Evolutionary conservation across 2,888 invertebrate species (phyloP).

Genomic region (Lasius fuliginosus): DNA sequence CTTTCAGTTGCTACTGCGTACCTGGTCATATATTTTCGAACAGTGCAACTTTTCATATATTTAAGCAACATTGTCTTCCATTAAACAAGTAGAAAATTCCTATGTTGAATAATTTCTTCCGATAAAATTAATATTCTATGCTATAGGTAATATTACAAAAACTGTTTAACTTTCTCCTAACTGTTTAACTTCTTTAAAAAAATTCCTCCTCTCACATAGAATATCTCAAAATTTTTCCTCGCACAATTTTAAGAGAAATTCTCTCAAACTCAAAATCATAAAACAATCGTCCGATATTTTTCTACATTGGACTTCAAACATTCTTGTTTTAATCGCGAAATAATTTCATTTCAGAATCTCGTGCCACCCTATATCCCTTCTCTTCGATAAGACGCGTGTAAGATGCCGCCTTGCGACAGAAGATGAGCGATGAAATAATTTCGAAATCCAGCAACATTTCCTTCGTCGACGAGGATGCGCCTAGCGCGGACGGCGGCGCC

Average conservation of each 20-base stretch:
- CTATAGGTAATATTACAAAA: too few relatives aligned
- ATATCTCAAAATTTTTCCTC: not conserved
- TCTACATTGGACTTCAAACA: not conserved
- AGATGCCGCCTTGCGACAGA: conserved; percentile 29
- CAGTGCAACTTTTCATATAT: not conserved
- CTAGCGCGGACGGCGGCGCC: conserved; percentile 43
- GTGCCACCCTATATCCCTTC: not conserved
- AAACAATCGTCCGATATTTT: not conserved
- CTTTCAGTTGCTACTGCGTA: not conserved
- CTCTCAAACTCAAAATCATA: not conserved
- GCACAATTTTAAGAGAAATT: not conserved
- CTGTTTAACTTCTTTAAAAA: not conserved
- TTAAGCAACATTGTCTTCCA: not conserved
- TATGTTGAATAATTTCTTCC: not conserved
- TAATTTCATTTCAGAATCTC: conserved; percentile 45
- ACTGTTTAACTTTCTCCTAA: not conserved
- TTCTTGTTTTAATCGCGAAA: not conserved
- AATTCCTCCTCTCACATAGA: not conserved
- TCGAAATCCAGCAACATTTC: conserved; percentile 73
- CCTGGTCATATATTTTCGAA: not conserved
- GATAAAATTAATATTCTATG: not conserved
- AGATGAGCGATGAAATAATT: conserved; percentile 75
- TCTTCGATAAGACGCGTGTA: conserved; percentile 53
- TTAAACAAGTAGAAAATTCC: not conserved
- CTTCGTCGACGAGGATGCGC: conserved; percentile 77